Percentiles rank a stretch among this genome's conserved stretches.
phyloP scores from a whole-genome alignment of 2,113 vertebrate species.

The Pteropus alecto region DNA sequence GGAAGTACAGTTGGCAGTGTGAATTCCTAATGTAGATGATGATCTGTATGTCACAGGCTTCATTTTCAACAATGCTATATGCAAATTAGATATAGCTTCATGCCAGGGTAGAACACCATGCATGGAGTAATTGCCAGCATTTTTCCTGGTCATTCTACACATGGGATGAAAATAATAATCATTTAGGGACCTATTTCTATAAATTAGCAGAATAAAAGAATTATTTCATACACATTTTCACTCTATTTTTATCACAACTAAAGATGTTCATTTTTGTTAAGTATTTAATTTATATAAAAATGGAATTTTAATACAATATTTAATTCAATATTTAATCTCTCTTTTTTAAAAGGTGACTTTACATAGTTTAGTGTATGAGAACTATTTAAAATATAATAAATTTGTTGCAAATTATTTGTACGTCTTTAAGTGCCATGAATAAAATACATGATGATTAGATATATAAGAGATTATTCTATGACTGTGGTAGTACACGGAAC shows the following conservation, averaged over 20 bases:
- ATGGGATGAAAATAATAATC: constrained; percentile 44
- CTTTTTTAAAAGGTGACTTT: constrained; percentile 43
- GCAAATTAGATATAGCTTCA: constrained; percentile 71
- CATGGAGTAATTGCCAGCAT: constrained; percentile 68
- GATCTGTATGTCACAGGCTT: constrained; percentile 64
- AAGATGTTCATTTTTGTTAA: background rate
- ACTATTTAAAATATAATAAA: constrained; percentile 48
- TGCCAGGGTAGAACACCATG: constrained; percentile 53
- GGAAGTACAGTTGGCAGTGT: constrained; percentile 35
- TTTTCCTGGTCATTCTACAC: constrained; percentile 66
- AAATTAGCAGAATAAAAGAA: constrained; percentile 53
- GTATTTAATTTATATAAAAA: constrained; percentile 46
- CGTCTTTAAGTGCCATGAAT: constrained; percentile 17
- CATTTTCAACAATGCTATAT: constrained; percentile 63
- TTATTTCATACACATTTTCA: constrained; percentile 5
- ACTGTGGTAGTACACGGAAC: background rate
- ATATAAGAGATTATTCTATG: constrained; percentile 39
- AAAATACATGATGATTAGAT: constrained; percentile 47
- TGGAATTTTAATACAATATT: background rate
- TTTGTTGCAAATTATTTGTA: constrained; percentile 34
- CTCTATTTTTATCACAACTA: constrained; percentile 47
- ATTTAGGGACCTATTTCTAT: constrained; percentile 57
- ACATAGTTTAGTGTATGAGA: background rate
- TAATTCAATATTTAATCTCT: constrained; percentile 38
- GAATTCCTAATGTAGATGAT: constrained; percentile 57